phyloP scores from a whole-genome alignment of 2,797 vertebrate genomes.

The Petrocephalus schoutedeni region DNA sequence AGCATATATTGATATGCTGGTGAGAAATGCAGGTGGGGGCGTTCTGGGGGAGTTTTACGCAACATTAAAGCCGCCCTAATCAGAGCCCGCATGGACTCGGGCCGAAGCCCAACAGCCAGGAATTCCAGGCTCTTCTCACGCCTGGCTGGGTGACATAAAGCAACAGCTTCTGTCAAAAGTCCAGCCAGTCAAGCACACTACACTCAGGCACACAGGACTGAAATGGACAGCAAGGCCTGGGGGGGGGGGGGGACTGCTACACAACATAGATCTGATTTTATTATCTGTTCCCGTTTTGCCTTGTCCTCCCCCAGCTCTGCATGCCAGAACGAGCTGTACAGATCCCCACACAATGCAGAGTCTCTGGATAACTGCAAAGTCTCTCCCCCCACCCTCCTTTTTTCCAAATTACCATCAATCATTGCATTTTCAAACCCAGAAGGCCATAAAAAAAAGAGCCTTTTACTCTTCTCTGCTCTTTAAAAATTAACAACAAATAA shows the following conservation, averaged over 20 bases:
- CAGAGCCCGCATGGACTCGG: constrained; percentile 18
- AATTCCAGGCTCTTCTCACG: background rate
- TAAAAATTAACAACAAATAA: background rate
- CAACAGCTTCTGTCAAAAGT: background rate
- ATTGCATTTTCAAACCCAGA: background rate
- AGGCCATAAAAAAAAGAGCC: constrained; percentile 26
- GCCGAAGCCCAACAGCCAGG: background rate
- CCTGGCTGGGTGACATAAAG: background rate
- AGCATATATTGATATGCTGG: background rate
- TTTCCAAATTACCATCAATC: background rate
- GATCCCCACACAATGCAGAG: background rate
- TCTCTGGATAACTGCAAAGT: constrained; percentile 21
- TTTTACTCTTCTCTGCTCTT: background rate
- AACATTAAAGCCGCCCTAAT: constrained; percentile 9
- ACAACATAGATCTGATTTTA: constrained; percentile 10
- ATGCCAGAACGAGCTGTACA: constrained; percentile 29
- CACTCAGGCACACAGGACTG: background rate
- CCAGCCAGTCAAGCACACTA: background rate
- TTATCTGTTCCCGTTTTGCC: constrained; percentile 21
- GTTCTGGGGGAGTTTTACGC: background rate
- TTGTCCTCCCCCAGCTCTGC: constrained; percentile 17
- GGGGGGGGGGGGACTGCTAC: background rate
- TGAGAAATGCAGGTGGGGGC: background rate
- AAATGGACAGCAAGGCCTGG: background rate
- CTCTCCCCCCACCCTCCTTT: background rate